Conservation (phyloP, 1,140 invertebrate species). For the Rhysida immarginata region DNA sequence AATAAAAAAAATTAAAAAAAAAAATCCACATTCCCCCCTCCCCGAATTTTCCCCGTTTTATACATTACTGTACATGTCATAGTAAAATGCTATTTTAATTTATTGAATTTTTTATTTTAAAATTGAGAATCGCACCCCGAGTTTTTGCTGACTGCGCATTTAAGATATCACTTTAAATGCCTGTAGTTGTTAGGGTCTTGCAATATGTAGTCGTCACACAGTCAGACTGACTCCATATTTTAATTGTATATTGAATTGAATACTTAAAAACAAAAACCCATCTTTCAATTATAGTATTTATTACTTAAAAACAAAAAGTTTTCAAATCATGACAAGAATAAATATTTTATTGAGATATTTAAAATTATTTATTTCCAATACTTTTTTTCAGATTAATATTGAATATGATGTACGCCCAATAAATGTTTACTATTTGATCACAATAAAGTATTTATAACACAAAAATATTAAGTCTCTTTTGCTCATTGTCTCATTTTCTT, state of each 20-base stretch:
- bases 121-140: not conserved
- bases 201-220: not conserved
- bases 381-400: slow-evolving; percentile 6
- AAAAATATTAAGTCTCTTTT: too few relatives aligned
- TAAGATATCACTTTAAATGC: slow-evolving; percentile 1
- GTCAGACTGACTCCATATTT: slow-evolving; percentile 1
- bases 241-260: not conserved
- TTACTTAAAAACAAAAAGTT: slow-evolving; percentile 8
- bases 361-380: slow-evolving; percentile 8
- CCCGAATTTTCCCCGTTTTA: too few relatives aligned
- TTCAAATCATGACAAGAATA: slow-evolving; percentile 7
- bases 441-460: slow-evolving; percentile 10
- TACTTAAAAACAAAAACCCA: slow-evolving; percentile 7
- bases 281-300: slow-evolving; percentile 7
- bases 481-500: too few relatives aligned
- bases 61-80: not conserved
- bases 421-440: not conserved
- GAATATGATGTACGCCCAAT: slow-evolving; percentile 4
- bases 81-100: not conserved
- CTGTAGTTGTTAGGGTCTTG: slow-evolving; percentile 3
- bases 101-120: not conserved
- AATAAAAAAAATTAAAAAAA: too few relatives aligned
- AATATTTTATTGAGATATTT: slow-evolving; percentile 8
- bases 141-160: not conserved
- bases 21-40: too few relatives aligned